Evolutionary conservation across 2,888 invertebrate genomes (phyloP), one percentile per base, ranked within the genome.

Genomic region (Nomada lathburiana): DNA sequence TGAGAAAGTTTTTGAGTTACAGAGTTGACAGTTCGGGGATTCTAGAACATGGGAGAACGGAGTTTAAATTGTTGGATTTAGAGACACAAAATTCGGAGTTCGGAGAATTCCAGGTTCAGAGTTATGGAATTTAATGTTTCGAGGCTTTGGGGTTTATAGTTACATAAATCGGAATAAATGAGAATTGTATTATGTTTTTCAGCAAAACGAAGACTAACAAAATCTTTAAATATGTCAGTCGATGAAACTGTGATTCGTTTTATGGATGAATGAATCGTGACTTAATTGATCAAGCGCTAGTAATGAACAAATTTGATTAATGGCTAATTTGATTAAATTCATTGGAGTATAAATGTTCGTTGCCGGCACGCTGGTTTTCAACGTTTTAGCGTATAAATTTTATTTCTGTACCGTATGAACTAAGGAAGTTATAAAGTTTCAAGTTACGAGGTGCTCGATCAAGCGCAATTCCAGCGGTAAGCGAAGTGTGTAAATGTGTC

Each of bases 361-460:
- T 2, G 13, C 13, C 7, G 36, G 59, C 4, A 26, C 10, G 29
- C 9, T 11, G n/a, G 9, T 59, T 36, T 2, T 13, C 57, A 26
- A 23, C 10, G 57, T 64, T 72, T 20, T 18, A 13, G 16, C 18
- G 44, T 47, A 36, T 23, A 29, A 62, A 55, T 76, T 76, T 72
- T 72, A 76, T 79, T 64, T 59, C 69, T 47, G 20, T 23, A 42
- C 10, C 29, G 52, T 13, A 26, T 20, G 53, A 9, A 29, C 3
- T 63, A 47, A 70, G 69, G 42, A 70, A 79, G 69, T 79, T 79
- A 36, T 70, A 80, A 80, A 80, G 70, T 53, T 64, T 53, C 59
- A 11, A 23, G 70, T 53, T 65, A 79, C 59, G 80, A 36, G n/a
- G 52, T 70, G 70, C 70, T 79, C 70, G 80, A 79, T 79, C 79